phyloP scores from a whole-genome alignment of 2,888 invertebrate genomes.

The Trimorus sp. region DNA sequence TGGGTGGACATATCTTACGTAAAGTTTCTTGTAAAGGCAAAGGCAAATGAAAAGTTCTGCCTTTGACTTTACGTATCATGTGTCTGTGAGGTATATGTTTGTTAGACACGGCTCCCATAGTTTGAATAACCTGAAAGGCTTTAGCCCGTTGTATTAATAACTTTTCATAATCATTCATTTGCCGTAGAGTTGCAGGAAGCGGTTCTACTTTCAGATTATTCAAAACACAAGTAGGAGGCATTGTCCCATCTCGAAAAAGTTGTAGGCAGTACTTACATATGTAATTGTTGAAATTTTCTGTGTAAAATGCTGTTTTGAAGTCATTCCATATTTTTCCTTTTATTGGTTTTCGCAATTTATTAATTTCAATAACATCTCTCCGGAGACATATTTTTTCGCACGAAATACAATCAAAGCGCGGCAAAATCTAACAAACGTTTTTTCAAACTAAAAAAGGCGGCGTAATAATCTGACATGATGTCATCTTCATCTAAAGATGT shows the following conservation, averaged over 20 bases:
- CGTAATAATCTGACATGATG: background rate
- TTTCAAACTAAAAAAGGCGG: background rate
- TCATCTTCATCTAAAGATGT: background rate
- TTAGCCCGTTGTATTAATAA: slow-evolving; percentile 73
- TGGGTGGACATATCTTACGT: background rate
- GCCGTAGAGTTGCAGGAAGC: background rate
- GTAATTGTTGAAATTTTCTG: background rate
- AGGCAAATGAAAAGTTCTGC: slow-evolving; percentile 47
- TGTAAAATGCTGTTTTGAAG: background rate
- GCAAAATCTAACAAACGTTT: background rate
- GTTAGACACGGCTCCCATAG: slow-evolving; percentile 71
- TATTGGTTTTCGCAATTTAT: background rate
- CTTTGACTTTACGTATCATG: slow-evolving; percentile 66
- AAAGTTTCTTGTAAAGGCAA: slow-evolving; percentile 74
- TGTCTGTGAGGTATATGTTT: slow-evolving; percentile 70
- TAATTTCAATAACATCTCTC: background rate
- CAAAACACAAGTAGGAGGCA: slow-evolving; percentile 70
- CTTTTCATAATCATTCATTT: slow-evolving; percentile 60
- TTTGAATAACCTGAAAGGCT: slow-evolving; percentile 75
- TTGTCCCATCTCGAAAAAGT: background rate
- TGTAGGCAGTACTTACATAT: slow-evolving; percentile 57
- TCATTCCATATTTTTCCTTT: background rate
- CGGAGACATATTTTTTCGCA: background rate
- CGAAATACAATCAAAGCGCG: background rate
- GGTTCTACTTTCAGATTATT: slow-evolving; percentile 66